These are phyloP conservation scores for Crepidodera aurea DNA, from an alignment of 2,888 invertebrate genomes.

Conservation along the genomic window DNA sequence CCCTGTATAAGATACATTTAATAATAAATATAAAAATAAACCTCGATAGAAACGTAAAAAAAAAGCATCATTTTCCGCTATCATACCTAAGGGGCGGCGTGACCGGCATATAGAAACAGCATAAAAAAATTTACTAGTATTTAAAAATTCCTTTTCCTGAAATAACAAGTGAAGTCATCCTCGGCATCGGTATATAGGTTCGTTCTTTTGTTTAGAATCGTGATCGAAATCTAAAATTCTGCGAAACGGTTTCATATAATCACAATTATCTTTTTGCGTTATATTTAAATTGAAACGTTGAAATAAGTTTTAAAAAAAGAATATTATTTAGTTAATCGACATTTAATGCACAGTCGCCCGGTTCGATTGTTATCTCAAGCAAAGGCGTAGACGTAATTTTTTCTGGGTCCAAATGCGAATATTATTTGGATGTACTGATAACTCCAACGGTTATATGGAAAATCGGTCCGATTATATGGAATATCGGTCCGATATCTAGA, in stretches of 20 bases:
- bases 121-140: neutral
- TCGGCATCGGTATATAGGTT: neutral
- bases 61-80: neutral
- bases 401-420: no score
- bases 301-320: neutral
- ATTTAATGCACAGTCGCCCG: no score
- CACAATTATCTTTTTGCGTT: neutral
- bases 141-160: neutral
- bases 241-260: neutral
- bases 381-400: no score
- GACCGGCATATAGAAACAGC: neutral
- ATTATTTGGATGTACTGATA: no score
- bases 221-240: neutral
- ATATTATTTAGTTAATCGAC: neutral
- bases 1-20: no score
- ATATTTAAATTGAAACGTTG: neutral
- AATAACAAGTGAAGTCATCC: neutral
- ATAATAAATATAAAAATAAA: neutral
- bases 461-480: no score
- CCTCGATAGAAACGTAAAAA: neutral
- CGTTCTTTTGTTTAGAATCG: neutral
- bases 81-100: neutral
- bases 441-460: no score
- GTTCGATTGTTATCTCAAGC: no score
- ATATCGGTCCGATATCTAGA: no score